Base-by-base conservation (phyloP, 2,888 invertebrate species). In the Bellardia bayeri region DNA sequence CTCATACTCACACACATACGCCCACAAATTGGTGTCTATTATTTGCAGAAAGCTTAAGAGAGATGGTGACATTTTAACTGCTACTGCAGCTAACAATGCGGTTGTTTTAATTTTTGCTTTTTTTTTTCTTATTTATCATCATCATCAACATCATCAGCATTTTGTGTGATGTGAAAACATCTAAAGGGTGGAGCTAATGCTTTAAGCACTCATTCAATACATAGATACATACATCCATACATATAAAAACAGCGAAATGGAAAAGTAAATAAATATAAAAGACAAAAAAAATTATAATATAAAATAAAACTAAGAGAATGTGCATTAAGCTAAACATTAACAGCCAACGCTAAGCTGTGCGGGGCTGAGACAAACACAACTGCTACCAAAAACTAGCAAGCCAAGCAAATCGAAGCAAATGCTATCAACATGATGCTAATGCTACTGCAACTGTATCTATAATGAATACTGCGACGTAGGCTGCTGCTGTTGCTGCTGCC, bases 131-230 rank as follows among this genome's bases (percentile, higher is more conserved):
- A 42, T 83, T 75, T 69, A 58, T 84, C 49, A 84, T 72, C 56
- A 79, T 42, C 85, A 74, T 58, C 37, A 37, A 37, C 75, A 61
- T 85, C 51, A 85, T 74, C 58, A 80, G 37, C 85, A 68, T 61
- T 78, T 72, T 84, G 56, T 68, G 69, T 68, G 69, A 78, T 72
- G 83, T 83, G 56, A 83, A 83, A 75, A 69, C 85, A 85, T 75
- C 75, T 75, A 85, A 85, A 85, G 85, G 85, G 85, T 80, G 85
- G 85, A 85, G 85, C 85, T 80, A 85, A 85, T 85, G 80, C 69
- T 85, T 85, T 85, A 69, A 85, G 80, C 75, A 85, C 85, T 85
- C 85, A 75, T 85, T 61, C 30, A 80, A 80, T 56, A 85, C 66
- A 69, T 23, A 23, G 23, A 23, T 75, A 66, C 78, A 66, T 71